These are phyloP conservation scores for Lingula anatina DNA, from an alignment of 2,888 invertebrate genomes.

Conservation along the genomic window DNA sequence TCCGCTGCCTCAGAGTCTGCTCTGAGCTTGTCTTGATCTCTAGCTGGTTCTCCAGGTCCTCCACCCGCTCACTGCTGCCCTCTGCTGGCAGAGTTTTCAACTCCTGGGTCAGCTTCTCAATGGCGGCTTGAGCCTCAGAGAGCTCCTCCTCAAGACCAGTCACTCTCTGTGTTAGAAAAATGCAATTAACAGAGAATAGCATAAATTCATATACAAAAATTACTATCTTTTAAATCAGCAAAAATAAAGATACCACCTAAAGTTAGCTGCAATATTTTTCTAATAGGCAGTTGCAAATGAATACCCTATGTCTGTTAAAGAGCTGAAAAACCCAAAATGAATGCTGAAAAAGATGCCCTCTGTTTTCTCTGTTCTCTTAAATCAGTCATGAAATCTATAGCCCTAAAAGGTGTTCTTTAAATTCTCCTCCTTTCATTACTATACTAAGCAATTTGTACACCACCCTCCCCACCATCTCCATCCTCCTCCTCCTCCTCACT, in stretches of 20 bases:
- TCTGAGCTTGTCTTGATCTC: constrained; percentile 59
- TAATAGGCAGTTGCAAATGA: too few species aligned
- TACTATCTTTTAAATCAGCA: too few species aligned
- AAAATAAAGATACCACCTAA: too few species aligned
- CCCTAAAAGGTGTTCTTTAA: neutral
- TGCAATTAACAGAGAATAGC: neutral
- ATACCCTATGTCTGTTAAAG: too few species aligned
- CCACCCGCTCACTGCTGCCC: constrained; percentile 32
- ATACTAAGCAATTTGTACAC: neutral
- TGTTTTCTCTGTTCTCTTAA: too few species aligned
- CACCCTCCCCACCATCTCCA: neutral
- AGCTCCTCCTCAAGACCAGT: constrained; percentile 51
- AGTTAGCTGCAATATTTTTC: too few species aligned
- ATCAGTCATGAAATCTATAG: too few species aligned
- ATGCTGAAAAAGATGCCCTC: constrained; percentile 6
- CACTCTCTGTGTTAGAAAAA: constrained; percentile 16
- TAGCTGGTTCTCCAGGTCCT: constrained; percentile 53
- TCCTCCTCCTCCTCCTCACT: neutral
- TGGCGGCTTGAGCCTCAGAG: constrained; percentile 13
- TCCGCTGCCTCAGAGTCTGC: constrained; percentile 71
- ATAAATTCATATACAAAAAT: too few species aligned
- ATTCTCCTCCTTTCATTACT: neutral
- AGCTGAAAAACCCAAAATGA: too few species aligned
- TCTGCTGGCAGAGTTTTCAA: constrained; percentile 8
- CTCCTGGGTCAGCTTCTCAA: constrained; percentile 14